A percentile compares a stretch with the other conserved stretches of the same genome.
These are phyloP conservation scores for Chymomyza caudatula DNA, from an alignment of 2,888 invertebrate genomes.

Conservation along the genomic window DNA sequence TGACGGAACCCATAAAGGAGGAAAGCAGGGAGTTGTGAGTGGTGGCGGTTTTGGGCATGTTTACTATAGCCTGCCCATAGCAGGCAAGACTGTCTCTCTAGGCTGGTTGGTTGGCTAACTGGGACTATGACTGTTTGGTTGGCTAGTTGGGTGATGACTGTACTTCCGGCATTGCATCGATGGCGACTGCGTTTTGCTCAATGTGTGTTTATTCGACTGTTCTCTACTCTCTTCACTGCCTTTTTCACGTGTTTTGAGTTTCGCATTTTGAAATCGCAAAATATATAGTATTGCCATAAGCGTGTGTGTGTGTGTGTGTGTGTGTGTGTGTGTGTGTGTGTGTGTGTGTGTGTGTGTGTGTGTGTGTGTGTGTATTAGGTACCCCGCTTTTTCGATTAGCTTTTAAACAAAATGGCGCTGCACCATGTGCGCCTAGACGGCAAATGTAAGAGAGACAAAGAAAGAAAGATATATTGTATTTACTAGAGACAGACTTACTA, in stretches of 20 bases:
- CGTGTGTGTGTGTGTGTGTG: too few species aligned
- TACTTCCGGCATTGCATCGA: constrained; percentile 62
- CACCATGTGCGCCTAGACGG: neutral
- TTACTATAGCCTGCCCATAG: neutral
- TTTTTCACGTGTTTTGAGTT: neutral
- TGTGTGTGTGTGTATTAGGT: constrained; percentile 30
- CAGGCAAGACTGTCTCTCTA: neutral
- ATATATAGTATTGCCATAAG: neutral
- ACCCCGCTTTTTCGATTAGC: constrained; percentile 49
- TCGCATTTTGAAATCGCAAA: neutral
- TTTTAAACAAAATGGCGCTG: constrained; percentile 52
- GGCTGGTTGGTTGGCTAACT: constrained; percentile 10
- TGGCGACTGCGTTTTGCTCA: constrained; percentile 15
- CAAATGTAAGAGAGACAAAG: neutral
- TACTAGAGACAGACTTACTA: neutral
- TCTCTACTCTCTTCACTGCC: neutral
- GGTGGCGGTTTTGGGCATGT: neutral
- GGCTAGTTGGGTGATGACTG: constrained; percentile 45
- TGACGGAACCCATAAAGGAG: constrained; percentile 9
- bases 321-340: constrained; percentile 16
- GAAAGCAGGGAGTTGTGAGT: neutral
- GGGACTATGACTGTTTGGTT: constrained; percentile 6
- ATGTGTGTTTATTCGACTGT: constrained; percentile 4
- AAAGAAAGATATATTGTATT: neutral
- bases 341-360: constrained; percentile 17